Percentiles rank a stretch among this genome's conserved stretches.
Conservation (phyloP, 2,113 vertebrate genomes). For the Eretmochelys imbricata region DNA sequence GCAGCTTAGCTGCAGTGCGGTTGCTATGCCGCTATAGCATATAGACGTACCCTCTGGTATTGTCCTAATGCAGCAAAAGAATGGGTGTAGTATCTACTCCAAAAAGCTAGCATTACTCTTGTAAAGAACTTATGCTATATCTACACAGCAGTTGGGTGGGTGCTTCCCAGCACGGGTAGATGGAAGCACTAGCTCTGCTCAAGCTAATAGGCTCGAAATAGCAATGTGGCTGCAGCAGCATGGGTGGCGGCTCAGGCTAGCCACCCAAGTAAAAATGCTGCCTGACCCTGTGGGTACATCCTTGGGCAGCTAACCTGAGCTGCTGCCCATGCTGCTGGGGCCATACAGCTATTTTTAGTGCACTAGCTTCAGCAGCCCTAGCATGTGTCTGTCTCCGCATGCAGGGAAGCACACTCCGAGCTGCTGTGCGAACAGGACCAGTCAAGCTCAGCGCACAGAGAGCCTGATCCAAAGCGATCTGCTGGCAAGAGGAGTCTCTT, state of each 20-base stretch:
- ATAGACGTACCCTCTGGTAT: neutral
- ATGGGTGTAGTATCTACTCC: neutral
- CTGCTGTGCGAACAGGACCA: neutral
- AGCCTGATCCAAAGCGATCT: neutral
- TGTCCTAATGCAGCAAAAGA: neutral
- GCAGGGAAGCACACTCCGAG: neutral
- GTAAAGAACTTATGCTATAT: neutral
- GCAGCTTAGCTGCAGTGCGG: no score
- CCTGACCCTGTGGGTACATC: no score
- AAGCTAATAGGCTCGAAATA: no score
- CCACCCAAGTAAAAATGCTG: no score
- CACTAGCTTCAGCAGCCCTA: neutral
- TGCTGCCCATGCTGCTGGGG: neutral
- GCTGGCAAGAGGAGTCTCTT: neutral
- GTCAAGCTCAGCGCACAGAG: neutral
- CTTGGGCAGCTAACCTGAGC: no score
- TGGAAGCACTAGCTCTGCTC: no score
- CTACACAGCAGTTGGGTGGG: no score
- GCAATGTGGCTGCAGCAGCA: no score
- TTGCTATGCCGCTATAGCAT: no score
- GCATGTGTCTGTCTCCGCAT: neutral
- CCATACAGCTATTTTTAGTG: neutral
- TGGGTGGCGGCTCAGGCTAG: no score
- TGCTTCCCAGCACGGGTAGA: no score
- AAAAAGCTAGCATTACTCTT: neutral